Evolutionary conservation across 2,888 invertebrate genomes (phyloP).

Genomic region (Punctoribates punctum): DNA sequence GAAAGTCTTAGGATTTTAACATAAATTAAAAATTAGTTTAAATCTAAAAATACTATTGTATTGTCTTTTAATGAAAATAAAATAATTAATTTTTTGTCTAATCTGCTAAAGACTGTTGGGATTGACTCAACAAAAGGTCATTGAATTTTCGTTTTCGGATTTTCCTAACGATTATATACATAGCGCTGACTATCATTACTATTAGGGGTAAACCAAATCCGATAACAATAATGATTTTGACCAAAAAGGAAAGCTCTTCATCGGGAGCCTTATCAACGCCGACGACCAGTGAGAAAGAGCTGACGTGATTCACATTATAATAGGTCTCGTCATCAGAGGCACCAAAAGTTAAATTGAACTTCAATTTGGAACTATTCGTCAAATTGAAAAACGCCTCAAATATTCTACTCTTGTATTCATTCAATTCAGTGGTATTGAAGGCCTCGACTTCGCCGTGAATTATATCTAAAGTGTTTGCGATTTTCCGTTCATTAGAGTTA

Average conservation of each 20-base stretch:
- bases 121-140: constrained; percentile 10
- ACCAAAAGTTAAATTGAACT: not conserved
- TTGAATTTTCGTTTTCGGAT: constrained; percentile 12
- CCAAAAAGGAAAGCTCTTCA: constrained; percentile 29
- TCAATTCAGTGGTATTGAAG: not conserved
- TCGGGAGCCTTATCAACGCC: constrained; percentile 28
- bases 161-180: constrained; percentile 27
- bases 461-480: constrained; percentile 39
- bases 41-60: not conserved
- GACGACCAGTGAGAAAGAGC: constrained; percentile 14
- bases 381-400: not conserved
- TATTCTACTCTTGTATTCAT: not conserved
- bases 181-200: constrained; percentile 11
- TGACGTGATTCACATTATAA: constrained; percentile 7
- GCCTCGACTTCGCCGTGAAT: not conserved
- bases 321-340: constrained; percentile 4
- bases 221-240: constrained; percentile 39
- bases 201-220: constrained; percentile 39
- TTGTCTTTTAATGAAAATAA: not conserved
- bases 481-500: not conserved
- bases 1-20: not conserved
- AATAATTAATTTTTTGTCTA: not conserved
- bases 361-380: too few relatives aligned
- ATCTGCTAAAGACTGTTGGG: not conserved
- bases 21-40: not conserved